Evolutionary conservation across 2,797 vertebrate species (phyloP).

Genomic region (Thaleichthys pacificus): DNA sequence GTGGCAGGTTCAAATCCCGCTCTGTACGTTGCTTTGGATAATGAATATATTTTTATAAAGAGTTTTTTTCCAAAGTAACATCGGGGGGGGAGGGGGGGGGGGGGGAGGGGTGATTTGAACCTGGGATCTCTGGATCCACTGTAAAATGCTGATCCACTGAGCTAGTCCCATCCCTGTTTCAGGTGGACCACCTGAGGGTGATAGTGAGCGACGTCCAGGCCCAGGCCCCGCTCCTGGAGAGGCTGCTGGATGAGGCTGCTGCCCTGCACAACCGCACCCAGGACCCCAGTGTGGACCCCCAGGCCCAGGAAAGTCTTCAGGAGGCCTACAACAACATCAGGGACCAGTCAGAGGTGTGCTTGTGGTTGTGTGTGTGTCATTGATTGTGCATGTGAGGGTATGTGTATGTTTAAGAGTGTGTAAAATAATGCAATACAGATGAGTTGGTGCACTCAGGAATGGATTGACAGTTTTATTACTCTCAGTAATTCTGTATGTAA

Average conservation of each 20-base stretch:
- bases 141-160: not conserved
- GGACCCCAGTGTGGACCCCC: slow-evolving; percentile 84
- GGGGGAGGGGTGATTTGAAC: no score
- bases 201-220: slow-evolving; percentile 77
- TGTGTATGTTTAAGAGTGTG: slow-evolving; percentile 5
- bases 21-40: no score
- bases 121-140: not conserved
- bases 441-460: no score
- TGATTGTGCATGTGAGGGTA: not conserved
- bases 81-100: no score
- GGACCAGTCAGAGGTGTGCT: slow-evolving; percentile 81
- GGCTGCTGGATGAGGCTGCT: slow-evolving; percentile 87
- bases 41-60: no score
- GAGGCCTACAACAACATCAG: slow-evolving; percentile 77
- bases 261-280: slow-evolving; percentile 83
- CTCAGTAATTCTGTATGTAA: not conserved
- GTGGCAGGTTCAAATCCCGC: no score
- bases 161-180: not conserved
- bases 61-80: no score
- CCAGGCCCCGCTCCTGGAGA: slow-evolving; percentile 81
- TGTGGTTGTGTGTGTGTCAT: not conserved
- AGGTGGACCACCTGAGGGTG: slow-evolving; percentile 82
- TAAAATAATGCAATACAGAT: no score
- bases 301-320: slow-evolving; percentile 79
- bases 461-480: no score